Conservation (phyloP, 2,888 invertebrate genomes). For the Hydriomena furcata region DNA sequence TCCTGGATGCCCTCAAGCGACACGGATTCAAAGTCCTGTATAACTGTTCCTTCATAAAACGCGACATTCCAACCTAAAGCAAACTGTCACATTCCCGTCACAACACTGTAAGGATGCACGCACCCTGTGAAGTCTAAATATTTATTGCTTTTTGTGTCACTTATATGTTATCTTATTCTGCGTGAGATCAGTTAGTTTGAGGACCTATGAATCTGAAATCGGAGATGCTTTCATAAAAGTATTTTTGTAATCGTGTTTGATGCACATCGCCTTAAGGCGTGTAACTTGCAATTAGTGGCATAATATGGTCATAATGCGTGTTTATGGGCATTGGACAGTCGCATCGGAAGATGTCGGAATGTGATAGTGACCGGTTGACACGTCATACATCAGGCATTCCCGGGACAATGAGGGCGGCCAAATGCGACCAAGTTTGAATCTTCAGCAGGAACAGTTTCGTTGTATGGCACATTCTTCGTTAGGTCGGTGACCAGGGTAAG, state of each 20-base stretch:
- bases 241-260: too few species aligned
- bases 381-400: slow-evolving; percentile 25
- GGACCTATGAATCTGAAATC: too few species aligned
- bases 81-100: slow-evolving; percentile 1
- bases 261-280: too few species aligned
- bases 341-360: slow-evolving; percentile 19
- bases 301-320: slow-evolving; percentile 5
- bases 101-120: neutral
- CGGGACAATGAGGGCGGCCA: slow-evolving; percentile 16
- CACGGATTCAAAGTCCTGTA: neutral
- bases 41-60: slow-evolving; percentile 17
- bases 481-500: too few species aligned
- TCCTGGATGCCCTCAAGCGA: neutral
- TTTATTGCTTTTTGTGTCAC: too few species aligned
- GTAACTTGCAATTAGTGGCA: slow-evolving; percentile 4
- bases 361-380: slow-evolving; percentile 25
- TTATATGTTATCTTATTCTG: too few species aligned
- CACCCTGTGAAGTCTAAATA: neutral
- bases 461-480: too few species aligned
- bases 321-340: slow-evolving; percentile 16
- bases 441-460: too few species aligned
- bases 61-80: slow-evolving; percentile 7
- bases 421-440: neutral
- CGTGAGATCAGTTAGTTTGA: too few species aligned
- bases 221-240: too few species aligned